Evolutionary conservation across 2,888 invertebrate genomes (phyloP).

Genomic region (Callyntrura sp.): DNA sequence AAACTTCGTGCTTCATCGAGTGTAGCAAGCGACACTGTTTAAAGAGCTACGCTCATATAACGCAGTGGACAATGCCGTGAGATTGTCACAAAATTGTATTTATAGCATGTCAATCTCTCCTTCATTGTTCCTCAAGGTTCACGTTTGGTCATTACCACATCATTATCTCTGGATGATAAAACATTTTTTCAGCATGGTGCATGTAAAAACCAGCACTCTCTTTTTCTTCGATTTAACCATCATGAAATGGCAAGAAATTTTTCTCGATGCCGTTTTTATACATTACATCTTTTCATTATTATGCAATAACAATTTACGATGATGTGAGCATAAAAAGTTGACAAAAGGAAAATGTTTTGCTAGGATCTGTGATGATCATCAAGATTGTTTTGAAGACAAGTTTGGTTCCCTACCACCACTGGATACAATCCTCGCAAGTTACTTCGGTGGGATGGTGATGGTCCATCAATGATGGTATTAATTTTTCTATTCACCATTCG

Average conservation of each 20-base stretch:
- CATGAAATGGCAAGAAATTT: constrained; percentile 23
- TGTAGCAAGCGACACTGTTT: background rate
- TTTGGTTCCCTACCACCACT: too few relatives aligned
- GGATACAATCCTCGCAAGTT: too few relatives aligned
- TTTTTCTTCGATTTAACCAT: constrained; percentile 7
- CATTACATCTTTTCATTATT: constrained; percentile 7
- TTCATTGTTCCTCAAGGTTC: constrained; percentile 30
- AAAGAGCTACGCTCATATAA: background rate
- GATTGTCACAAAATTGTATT: background rate
- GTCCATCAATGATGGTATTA: too few relatives aligned
- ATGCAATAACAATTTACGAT: constrained; percentile 29
- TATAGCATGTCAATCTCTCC: constrained; percentile 4
- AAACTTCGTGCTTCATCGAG: background rate
- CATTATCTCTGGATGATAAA: constrained; percentile 33
- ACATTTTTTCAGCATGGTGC: background rate
- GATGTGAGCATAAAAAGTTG: background rate
- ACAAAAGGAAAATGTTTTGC: constrained; percentile 17
- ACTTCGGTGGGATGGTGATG: too few relatives aligned
- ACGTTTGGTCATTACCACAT: constrained; percentile 29
- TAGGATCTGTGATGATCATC: constrained; percentile 23
- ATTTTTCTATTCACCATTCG: too few relatives aligned
- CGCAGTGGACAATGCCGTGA: background rate
- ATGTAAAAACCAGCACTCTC: background rate
- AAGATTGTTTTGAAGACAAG: too few relatives aligned
- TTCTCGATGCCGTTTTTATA: constrained; percentile 38